Evolutionary conservation across 2,113 vertebrate species (phyloP).

Genomic region (Gulo gulo): DNA sequence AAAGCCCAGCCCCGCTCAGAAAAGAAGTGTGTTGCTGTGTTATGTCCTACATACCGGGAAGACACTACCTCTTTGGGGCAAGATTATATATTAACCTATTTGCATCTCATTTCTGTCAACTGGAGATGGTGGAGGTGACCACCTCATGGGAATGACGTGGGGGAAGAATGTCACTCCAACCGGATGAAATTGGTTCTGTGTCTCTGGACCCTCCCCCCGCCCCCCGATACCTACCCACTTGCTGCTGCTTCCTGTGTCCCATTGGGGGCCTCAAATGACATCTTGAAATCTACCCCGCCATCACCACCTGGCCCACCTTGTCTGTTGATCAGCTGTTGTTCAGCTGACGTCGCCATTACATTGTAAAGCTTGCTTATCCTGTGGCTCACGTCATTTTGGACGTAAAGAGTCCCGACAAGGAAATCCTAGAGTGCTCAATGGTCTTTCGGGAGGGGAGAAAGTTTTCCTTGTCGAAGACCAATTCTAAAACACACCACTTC

Average conservation of each 20-base stretch:
- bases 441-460: conserved; percentile 3
- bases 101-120: conserved; percentile 50
- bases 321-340: not conserved
- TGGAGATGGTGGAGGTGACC: not conserved
- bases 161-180: not conserved
- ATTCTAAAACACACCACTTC: conserved; percentile 66
- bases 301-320: not conserved
- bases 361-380: not conserved
- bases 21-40: not conserved
- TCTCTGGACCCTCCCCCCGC: not conserved
- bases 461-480: conserved; percentile 51
- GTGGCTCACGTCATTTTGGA: not conserved
- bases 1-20: not conserved
- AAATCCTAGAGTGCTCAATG: not conserved
- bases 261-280: not conserved
- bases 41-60: not conserved
- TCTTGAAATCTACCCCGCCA: not conserved
- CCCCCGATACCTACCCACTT: fast-evolving
- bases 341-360: not conserved
- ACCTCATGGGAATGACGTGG: not conserved
- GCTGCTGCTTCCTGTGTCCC: not conserved
- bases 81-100: conserved; percentile 53
- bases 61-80: not conserved
- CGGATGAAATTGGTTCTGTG: not conserved
- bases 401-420: not conserved